Percentiles rank a stretch among this genome's conserved stretches.
These are phyloP conservation scores for Drosophila parabipectinata DNA, from an alignment of 1,140 invertebrate species.

Conservation along the genomic window DNA sequence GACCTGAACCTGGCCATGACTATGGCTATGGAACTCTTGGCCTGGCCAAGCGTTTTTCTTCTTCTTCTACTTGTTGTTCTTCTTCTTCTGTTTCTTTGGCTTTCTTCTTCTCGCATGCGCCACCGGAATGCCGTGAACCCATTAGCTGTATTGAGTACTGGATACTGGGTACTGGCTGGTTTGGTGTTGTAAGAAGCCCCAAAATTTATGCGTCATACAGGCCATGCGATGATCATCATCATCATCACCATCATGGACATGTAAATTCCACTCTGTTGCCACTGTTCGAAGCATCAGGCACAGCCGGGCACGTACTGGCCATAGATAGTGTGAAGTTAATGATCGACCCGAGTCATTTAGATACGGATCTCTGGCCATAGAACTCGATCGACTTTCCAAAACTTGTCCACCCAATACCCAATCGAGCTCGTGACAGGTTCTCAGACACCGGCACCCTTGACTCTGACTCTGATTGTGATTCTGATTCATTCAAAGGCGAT, in stretches of 20 bases:
- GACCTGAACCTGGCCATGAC: slow-evolving; percentile 24
- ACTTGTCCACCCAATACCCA: slow-evolving; percentile 2
- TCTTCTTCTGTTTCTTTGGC: background rate
- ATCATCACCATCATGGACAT: slow-evolving; percentile 36
- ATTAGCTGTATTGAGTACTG: slow-evolving; percentile 47
- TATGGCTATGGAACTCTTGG: slow-evolving; percentile 11
- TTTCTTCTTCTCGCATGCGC: slow-evolving; percentile 62
- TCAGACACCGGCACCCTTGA: slow-evolving; percentile 31
- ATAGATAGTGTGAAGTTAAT: slow-evolving; percentile 53
- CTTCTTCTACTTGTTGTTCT: background rate
- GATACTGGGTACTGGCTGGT: slow-evolving; percentile 1
- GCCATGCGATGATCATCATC: slow-evolving; percentile 35
- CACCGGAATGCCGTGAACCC: slow-evolving; percentile 81
- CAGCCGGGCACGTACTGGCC: slow-evolving; percentile 34
- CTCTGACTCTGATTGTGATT: slow-evolving; percentile 15
- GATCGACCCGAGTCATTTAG: slow-evolving; percentile 47
- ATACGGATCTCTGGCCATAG: slow-evolving; percentile 47
- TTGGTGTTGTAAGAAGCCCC: slow-evolving; percentile 57
- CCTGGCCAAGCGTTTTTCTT: background rate
- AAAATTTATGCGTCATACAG: slow-evolving; percentile 78
- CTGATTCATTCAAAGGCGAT: slow-evolving; percentile 33
- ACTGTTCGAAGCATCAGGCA: background rate
- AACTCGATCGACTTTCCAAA: slow-evolving; percentile 31
- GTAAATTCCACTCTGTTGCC: slow-evolving; percentile 53
- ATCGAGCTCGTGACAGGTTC: slow-evolving; percentile 31